Evolutionary conservation across 2,888 invertebrate species (phyloP).

Genomic region (Clusia tigrina): DNA sequence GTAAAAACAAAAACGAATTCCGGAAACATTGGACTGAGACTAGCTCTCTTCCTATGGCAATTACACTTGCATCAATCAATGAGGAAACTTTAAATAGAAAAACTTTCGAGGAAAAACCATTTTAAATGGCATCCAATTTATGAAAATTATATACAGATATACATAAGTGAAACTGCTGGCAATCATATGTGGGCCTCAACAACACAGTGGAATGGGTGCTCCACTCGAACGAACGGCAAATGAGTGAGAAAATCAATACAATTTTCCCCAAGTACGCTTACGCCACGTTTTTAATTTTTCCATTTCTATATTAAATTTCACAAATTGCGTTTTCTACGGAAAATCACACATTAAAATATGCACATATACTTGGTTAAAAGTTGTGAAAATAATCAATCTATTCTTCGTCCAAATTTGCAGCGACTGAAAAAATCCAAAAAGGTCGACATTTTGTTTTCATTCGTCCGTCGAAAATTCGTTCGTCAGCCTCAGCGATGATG

Average conservation of each 20-base stretch:
- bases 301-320: not conserved
- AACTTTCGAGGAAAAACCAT: too few species aligned
- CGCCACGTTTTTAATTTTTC: not conserved
- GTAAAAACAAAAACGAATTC: too few species aligned
- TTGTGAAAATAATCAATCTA: not conserved
- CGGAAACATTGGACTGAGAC: too few species aligned
- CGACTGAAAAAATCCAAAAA: slow-evolving; percentile 31
- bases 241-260: slow-evolving; percentile 8
- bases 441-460: slow-evolving; percentile 57
- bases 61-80: too few species aligned
- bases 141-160: too few species aligned
- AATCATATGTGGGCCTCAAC: not conserved
- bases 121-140: too few species aligned
- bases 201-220: not conserved
- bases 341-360: not conserved
- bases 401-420: not conserved
- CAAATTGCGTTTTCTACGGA: not conserved
- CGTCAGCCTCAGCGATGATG: slow-evolving; percentile 18
- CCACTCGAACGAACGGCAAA: not conserved
- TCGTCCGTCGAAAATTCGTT: slow-evolving; percentile 31
- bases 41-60: too few species aligned
- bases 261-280: not conserved
- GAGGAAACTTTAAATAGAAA: too few species aligned
- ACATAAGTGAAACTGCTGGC: too few species aligned
- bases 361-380: not conserved